phyloP scores from a whole-genome alignment of 2,113 vertebrate species.

The Castor canadensis region DNA sequence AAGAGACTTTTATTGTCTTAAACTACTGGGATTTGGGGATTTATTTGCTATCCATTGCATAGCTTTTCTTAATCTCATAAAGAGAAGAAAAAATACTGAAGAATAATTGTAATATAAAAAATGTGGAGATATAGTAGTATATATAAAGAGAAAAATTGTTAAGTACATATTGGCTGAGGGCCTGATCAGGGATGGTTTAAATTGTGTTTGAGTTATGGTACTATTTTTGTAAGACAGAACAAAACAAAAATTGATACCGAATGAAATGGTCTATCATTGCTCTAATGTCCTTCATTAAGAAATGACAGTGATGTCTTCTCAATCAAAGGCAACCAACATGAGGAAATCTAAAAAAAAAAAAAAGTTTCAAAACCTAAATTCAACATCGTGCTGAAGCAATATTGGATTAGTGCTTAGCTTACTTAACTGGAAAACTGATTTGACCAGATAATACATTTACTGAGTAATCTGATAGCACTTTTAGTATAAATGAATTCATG shows the following conservation, averaged over 20 bases:
- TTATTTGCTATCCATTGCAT: not conserved
- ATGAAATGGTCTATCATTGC: not conserved
- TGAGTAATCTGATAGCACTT: not conserved
- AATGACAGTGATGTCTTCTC: not conserved
- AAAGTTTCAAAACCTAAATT: not conserved
- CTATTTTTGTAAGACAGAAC: not conserved
- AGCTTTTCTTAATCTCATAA: not conserved
- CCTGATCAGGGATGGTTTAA: not conserved
- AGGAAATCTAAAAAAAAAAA: not conserved
- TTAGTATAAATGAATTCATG: not conserved
- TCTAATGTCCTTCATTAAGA: not conserved
- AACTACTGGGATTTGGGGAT: not conserved
- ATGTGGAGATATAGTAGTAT: not conserved
- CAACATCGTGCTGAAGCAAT: not conserved
- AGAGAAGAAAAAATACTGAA: not conserved
- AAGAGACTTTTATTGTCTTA: not conserved
- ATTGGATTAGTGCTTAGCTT: not conserved
- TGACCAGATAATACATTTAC: constrained; percentile 1
- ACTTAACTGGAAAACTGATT: constrained; percentile 39
- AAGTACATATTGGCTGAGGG: too few relatives aligned
- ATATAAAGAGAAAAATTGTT: not conserved
- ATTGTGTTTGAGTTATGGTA: not conserved
- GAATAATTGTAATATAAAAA: not conserved
- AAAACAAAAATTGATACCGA: not conserved
- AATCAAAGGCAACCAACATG: not conserved